phyloP scores from a whole-genome alignment of 1,140 invertebrate genomes.

The Ephestia elutella region DNA sequence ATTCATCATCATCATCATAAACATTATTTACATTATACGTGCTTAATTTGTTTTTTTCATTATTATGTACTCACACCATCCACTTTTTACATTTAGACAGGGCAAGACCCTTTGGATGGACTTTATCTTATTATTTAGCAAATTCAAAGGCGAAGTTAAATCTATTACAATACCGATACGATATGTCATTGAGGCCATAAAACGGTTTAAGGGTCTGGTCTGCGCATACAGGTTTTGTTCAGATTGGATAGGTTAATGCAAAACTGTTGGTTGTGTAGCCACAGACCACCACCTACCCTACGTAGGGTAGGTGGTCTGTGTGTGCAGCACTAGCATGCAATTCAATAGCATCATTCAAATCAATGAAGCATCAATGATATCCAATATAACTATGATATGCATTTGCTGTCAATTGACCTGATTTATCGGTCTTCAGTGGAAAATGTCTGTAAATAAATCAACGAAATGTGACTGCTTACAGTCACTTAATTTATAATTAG shows the following conservation, averaged over 20 bases:
- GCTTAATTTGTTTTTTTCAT: too few species aligned
- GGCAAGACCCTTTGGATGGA: constrained; percentile 5
- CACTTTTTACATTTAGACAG: constrained; percentile 28
- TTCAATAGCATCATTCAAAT: constrained; percentile 13
- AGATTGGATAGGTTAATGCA: background rate
- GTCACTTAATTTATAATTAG: too few species aligned
- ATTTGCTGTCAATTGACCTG: too few species aligned
- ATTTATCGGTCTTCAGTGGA: too few species aligned
- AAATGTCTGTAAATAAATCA: too few species aligned
- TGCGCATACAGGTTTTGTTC: background rate
- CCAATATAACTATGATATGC: too few species aligned
- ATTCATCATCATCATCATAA: too few species aligned
- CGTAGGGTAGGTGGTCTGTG: too few species aligned
- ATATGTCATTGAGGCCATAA: constrained; percentile 24
- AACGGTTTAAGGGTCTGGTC: constrained; percentile 14
- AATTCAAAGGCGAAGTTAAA: background rate
- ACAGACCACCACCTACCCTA: too few species aligned
- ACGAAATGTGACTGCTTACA: background rate
- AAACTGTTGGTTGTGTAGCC: background rate
- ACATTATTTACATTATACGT: too few species aligned
- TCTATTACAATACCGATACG: constrained; percentile 21
- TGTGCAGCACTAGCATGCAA: constrained; percentile 13
- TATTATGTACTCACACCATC: constrained; percentile 18
- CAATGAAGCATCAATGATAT: too few species aligned
- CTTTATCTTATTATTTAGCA: background rate